Evolutionary conservation across 2,888 invertebrate species (phyloP), one percentile per base, ranked within the genome.

Genomic region (Lampropteryx suffumata): DNA sequence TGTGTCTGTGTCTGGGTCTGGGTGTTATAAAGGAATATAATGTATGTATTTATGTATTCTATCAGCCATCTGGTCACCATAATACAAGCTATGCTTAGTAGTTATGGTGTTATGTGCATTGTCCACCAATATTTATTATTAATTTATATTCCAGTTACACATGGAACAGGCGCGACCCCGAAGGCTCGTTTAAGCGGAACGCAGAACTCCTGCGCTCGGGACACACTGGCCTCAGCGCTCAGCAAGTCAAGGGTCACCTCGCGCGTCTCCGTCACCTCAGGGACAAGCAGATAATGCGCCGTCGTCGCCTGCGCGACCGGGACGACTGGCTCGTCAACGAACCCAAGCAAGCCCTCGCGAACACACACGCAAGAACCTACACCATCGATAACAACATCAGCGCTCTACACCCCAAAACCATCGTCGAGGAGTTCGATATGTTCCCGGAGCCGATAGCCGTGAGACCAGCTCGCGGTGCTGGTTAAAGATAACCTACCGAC

Each of bases 351-450:
- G 75, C 76, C 0, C 75, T 91, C 11, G 77, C 87, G 3, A 81
- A 90, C 12, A 88, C 91, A 0, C 92, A 91, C 65, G 91, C 86
- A 5, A 68, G 82, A 9, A 92, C 92, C 0, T 92, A 92, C 68
- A 91, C 88, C 5, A 77, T 92, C 24, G 83, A 91, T 34, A 89
- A 88, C 56, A 89, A 90, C 52, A 84, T 90, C 51, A 91, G 91
- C 68, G 91, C 91, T 0, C 73, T 92, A 3, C 92, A 92, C 63
- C 93, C 93, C 1, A 91, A 91, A 60, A 88, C 91, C 0, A 92
- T 92, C 28, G 91, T 92, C 0, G 93, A 93, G 65, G 89, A 89
- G 59, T 86, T 90, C 59, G 84, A 87, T 27, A 83, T 87, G 79
- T 73, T 82, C 50, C 81, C 84, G 4, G 76, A 79, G 1, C 80